Evolutionary conservation across 2,113 vertebrate species (phyloP).

Genomic region (Sander vitreus): DNA sequence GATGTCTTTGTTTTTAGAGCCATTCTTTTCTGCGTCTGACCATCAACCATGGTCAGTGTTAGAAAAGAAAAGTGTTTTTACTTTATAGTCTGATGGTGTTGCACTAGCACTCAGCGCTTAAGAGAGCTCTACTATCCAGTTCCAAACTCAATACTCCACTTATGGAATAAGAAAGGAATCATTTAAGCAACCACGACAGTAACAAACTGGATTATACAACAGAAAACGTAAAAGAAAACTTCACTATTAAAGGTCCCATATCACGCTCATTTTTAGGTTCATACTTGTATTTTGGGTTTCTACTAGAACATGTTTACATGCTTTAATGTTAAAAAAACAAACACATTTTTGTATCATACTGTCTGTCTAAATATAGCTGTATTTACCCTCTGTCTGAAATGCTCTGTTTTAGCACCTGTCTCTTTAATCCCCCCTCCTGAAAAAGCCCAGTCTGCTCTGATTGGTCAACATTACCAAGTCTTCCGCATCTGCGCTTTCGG

Average conservation of each 20-base stretch:
- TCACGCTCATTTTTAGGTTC: too few relatives aligned
- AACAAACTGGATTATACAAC: neutral
- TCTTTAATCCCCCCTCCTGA: too few relatives aligned
- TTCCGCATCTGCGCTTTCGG: too few relatives aligned
- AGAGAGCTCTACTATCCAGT: neutral
- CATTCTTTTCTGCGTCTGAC: constrained; percentile 16
- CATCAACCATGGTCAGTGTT: constrained; percentile 9
- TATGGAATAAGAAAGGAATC: neutral
- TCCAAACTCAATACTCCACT: neutral
- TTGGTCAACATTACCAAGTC: too few relatives aligned
- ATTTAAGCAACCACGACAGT: neutral
- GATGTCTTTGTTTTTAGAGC: constrained; percentile 9
- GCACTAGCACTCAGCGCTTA: neutral
- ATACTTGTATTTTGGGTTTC: too few relatives aligned
- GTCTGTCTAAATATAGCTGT: too few relatives aligned
- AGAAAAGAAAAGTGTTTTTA: neutral
- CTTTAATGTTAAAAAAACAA: too few relatives aligned
- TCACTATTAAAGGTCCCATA: neutral
- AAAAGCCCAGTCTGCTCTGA: too few relatives aligned
- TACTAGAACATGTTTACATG: too few relatives aligned
- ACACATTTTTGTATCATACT: too few relatives aligned
- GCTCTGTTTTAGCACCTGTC: too few relatives aligned
- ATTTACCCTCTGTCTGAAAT: too few relatives aligned
- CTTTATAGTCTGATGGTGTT: neutral
- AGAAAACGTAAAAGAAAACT: neutral